Percentiles rank a stretch among this genome's conserved stretches.
These are phyloP conservation scores for Protophormia terraenovae DNA, from an alignment of 2,888 invertebrate species.

Conservation along the genomic window DNA sequence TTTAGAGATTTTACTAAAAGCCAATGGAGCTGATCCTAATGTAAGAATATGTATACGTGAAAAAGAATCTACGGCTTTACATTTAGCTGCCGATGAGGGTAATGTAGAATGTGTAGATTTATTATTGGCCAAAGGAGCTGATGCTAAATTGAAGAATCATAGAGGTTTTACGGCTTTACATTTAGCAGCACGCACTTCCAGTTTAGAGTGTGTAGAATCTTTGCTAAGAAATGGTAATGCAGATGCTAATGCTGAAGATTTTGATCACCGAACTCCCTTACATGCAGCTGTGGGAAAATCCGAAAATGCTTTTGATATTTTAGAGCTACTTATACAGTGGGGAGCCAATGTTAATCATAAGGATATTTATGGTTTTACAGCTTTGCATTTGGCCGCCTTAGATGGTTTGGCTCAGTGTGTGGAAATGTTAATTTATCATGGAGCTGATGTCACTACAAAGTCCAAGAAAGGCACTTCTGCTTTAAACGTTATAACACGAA, in stretches of 20 bases:
- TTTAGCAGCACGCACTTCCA: constrained; percentile 90
- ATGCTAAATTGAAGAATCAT: constrained; percentile 88
- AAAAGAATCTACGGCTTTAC: constrained; percentile 90
- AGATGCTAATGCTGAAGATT: constrained; percentile 90
- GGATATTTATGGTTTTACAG: constrained; percentile 93
- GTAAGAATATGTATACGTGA: constrained; percentile 86
- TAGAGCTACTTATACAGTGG: constrained; percentile 89
- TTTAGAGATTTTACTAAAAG: constrained; percentile 88
- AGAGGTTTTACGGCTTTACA: constrained; percentile 93
- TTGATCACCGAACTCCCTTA: constrained; percentile 90
- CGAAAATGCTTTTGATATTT: constrained; percentile 89
- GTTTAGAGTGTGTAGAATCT: constrained; percentile 90
- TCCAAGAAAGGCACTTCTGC: constrained; percentile 94
- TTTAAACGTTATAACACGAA: constrained; percentile 91
- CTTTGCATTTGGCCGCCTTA: constrained; percentile 91
- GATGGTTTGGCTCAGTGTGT: constrained; percentile 93
- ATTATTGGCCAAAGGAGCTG: constrained; percentile 88
- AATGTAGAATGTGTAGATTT: constrained; percentile 90
- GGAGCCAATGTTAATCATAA: constrained; percentile 91
- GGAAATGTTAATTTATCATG: constrained; percentile 90
- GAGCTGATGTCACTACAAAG: constrained; percentile 93
- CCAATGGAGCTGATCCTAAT: constrained; percentile 87
- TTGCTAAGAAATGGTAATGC: constrained; percentile 88
- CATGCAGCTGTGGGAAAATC: constrained; percentile 94
- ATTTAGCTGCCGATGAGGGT: constrained; percentile 94